A percentile compares a stretch with the other conserved stretches of the same genome.
phyloP scores from a whole-genome alignment of 1,140 invertebrate genomes.

The Neodiprion pinetum region DNA sequence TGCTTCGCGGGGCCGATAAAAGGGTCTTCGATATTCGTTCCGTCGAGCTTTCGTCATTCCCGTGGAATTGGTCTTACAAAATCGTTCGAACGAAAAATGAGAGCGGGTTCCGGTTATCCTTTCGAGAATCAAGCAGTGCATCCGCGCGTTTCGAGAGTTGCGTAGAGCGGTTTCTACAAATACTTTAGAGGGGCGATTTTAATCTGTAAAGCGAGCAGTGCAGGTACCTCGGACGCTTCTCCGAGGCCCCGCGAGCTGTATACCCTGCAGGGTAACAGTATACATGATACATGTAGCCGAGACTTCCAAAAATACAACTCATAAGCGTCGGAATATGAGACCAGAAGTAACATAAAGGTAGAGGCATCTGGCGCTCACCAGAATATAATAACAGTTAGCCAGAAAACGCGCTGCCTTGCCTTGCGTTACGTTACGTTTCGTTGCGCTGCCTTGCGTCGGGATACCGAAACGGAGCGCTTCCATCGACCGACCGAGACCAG shows the following conservation, averaged over 20 bases:
- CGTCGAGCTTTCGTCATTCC: not conserved
- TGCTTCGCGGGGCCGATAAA: not conserved
- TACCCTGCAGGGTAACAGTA: no score
- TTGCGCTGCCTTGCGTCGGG: not conserved
- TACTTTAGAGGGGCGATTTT: no score
- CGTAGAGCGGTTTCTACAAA: no score
- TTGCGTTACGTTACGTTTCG: not conserved
- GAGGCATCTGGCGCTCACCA: constrained; percentile 42
- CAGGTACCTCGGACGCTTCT: no score
- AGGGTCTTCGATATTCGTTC: not conserved
- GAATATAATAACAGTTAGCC: constrained; percentile 30
- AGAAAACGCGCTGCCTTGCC: not conserved
- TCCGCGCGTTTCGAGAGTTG: no score
- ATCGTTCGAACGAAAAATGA: not conserved
- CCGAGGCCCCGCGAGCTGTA: no score
- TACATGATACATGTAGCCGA: not conserved
- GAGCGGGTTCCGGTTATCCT: not conserved
- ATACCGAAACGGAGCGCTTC: not conserved
- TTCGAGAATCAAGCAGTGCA: not conserved
- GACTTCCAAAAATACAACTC: constrained; percentile 43
- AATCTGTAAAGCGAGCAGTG: no score
- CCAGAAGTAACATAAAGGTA: constrained; percentile 37
- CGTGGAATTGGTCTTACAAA: not conserved
- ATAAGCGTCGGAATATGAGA: constrained; percentile 39
- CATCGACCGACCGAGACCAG: not conserved